Base-by-base conservation (phyloP, 2,888 invertebrate species). In the Bimastos eiseni region DNA sequence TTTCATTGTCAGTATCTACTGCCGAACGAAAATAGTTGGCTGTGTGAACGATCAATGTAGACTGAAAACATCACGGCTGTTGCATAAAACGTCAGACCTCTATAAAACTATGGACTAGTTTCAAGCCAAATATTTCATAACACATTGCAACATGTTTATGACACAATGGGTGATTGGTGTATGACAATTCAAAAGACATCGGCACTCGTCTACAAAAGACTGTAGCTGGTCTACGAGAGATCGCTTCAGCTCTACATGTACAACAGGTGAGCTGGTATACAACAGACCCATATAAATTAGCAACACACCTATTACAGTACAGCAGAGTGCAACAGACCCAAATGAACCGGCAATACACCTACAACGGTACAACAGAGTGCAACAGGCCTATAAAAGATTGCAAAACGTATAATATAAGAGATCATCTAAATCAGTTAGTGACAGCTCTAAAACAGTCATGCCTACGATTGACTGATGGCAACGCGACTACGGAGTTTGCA, bases 351-450 rank as follows among this genome's bases (percentile, higher is more conserved):
- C n/a, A 70, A 70, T n/a, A 70, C 30, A 30, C 4, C n/a, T 70
- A 70, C 17, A n/a, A 70, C 30, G n/a, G 70, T 70, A 70, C 70
- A n/a, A n/a, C n/a, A 70, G n/a, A n/a, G 70, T 70, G 70, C 70
- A 70, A 70, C 13, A 70, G 70, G 70, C n/a, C n/a, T 70, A 70
- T 70, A 70, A 70, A 70, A 70, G 70, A 70, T 70, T n/a, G 70
- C 70, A n/a, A 70, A n/a, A 70, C 0, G 70, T 70, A 30, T 70
- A n/a, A 30, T 70, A n/a, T 70, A n/a, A 70, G 70, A 70, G 70
- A 70, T 70, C 70, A n/a, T 70, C 70, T 70, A 70, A 70, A 70
- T 70, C 70, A 70, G 70, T 70, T n/a, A 11, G 8, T 70, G 70
- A 70, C n/a, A 70, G 70, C 70, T 70, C 70, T 70, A 70, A 70